Evolutionary conservation across 2,797 vertebrate genomes (phyloP), one percentile per base, ranked within the genome.

Genomic region (Pachyuromys duprasi): DNA sequence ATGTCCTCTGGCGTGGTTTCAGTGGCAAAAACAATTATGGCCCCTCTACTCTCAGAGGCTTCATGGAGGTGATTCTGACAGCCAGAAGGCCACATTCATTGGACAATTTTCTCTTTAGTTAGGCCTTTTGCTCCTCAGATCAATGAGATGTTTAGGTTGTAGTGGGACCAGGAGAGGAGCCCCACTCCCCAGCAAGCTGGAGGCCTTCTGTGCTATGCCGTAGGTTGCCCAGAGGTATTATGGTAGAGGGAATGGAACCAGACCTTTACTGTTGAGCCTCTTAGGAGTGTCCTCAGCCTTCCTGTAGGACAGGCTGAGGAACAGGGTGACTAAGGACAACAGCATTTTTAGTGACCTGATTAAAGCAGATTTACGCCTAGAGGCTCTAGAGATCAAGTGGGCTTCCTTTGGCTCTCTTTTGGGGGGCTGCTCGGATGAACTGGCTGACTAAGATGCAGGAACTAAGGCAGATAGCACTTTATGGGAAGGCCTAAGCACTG

Each of bases 341-440:
- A 45, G 39, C 20, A 39, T 26, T 65, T 7, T 33, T 42, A 80
- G 14, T 17, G 26, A 36, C 39, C 76, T 86, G 92, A 80, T 76
- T 60, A 89, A 78, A 78, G 26, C 14, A 94, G 45, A 57, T 67
- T 5, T 22, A n/a, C 67, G 45, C n/a, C 42, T 76, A 33, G 12
- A 65, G 45, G 65, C 22, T 28, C 8, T 33, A 63, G 26, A 82
- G 53, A 36, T 90, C 49, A 89, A 63, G 45, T 89, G 74, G 63
- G 14, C 62, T 42, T 94, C 95, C 24, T 87, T n/a, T 26, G 69
- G 82, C 79, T 91, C 36, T 79, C 69, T 94, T 63, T 28, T 93
- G 55, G 55, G 55, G 3, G 4, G 39, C 55, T 49, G 60, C 65
- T 86, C 45, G 42, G 33, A 92, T 63, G 69, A 96, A 80, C 15